Conservation (phyloP, 2,888 invertebrate species). For the Balanococcus diminutus region DNA sequence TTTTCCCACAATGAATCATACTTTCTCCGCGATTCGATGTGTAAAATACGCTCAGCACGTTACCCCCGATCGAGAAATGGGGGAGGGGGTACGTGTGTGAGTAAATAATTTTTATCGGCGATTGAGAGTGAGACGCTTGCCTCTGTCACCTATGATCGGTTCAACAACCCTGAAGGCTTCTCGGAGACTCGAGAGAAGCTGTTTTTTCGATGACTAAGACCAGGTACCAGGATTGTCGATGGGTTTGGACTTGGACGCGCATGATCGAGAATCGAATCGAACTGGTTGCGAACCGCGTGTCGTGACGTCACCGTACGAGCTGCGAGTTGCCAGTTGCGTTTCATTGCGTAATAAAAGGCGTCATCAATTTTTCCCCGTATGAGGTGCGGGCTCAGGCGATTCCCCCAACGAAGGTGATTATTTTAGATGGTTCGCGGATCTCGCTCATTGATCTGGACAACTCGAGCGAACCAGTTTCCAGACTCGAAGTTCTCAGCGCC, state of each 20-base stretch:
- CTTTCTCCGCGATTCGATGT: neutral
- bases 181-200: neutral
- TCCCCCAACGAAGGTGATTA: neutral
- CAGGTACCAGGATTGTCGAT: neutral
- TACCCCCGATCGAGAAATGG: neutral
- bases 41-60: neutral
- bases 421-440: neutral
- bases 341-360: neutral
- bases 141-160: neutral
- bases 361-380: constrained; percentile 17
- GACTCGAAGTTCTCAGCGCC: neutral
- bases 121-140: neutral
- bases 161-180: constrained; percentile 4
- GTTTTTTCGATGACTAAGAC: neutral
- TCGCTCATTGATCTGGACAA: neutral
- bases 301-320: neutral
- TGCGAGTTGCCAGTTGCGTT: neutral
- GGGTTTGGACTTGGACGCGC: neutral
- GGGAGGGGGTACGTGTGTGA: neutral
- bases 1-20: constrained; percentile 31
- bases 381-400: too few relatives aligned
- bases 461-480: neutral
- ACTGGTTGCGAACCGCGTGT: neutral
- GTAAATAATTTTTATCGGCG: neutral
- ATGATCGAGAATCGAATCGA: neutral